A percentile compares a stretch with the other conserved stretches of the same genome.
phyloP scores from a whole-genome alignment of 2,113 vertebrate genomes.

The Sapajus apella region DNA sequence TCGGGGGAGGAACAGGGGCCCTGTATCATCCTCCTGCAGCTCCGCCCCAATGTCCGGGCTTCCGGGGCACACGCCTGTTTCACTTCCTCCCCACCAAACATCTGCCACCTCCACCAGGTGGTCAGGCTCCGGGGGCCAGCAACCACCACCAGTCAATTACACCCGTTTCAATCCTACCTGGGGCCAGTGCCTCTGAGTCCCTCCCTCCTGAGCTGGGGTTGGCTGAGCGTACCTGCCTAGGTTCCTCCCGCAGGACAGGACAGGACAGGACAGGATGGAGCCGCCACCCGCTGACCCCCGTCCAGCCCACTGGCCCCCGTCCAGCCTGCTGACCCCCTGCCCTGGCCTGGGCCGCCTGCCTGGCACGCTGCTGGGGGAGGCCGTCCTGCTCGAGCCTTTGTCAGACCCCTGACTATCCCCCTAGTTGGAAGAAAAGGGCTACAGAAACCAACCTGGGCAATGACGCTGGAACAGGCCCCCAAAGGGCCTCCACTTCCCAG shows the following conservation, averaged over 20 bases:
- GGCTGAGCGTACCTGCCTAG: accelerated
- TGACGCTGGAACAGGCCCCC: neutral
- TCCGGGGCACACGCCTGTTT: neutral
- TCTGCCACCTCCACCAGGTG: neutral
- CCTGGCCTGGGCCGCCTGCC: accelerated
- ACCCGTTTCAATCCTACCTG: neutral
- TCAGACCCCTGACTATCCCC: neutral
- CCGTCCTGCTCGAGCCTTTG: neutral
- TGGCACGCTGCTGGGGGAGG: too few species aligned
- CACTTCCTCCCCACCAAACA: constrained; percentile 17
- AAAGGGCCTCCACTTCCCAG: too few species aligned
- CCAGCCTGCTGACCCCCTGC: neutral
- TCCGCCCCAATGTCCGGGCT: accelerated
- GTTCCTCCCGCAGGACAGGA: too few species aligned
- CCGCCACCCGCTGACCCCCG: accelerated
- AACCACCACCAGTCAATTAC: accelerated
- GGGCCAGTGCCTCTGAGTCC: neutral
- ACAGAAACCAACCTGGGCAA: neutral
- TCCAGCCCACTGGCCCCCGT: accelerated
- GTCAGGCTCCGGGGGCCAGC: neutral
- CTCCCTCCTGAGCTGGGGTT: neutral
- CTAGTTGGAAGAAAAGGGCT: neutral
- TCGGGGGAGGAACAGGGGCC: neutral
- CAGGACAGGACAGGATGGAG: neutral
- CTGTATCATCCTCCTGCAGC: neutral